These are phyloP conservation scores for Tetraneura akinire DNA, from an alignment of 1,140 invertebrate species.

Conservation along the genomic window DNA sequence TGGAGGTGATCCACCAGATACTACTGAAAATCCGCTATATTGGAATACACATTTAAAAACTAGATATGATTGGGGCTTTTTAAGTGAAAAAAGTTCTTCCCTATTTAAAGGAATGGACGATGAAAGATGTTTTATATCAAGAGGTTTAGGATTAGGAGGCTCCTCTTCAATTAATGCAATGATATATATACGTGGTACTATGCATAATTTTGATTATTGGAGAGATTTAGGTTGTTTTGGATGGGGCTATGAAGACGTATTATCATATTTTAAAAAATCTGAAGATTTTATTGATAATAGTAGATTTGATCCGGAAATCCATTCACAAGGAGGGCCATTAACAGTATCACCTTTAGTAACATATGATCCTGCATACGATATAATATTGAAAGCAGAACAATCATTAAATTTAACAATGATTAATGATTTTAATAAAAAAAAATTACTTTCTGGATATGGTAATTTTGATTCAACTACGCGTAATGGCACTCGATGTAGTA, in stretches of 20 bases:
- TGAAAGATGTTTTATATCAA: slow-evolving; percentile 14
- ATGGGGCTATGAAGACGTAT: too few species aligned
- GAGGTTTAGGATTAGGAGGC: slow-evolving; percentile 69
- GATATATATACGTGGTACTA: slow-evolving; percentile 66
- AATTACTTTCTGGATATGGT: slow-evolving; percentile 67
- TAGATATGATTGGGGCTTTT: slow-evolving; percentile 42
- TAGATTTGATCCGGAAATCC: slow-evolving; percentile 63
- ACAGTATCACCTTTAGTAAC: slow-evolving; percentile 69
- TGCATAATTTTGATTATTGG: slow-evolving; percentile 65
- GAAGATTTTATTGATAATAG: too few species aligned
- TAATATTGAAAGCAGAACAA: slow-evolving; percentile 63
- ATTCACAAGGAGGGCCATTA: slow-evolving; percentile 68
- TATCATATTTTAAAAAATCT: too few species aligned
- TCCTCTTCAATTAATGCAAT: slow-evolving; percentile 68
- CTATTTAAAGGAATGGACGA: slow-evolving; percentile 82
- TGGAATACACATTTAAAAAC: slow-evolving; percentile 22
- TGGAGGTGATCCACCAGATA: too few species aligned
- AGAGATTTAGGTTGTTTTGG: too few species aligned
- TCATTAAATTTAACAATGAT: slow-evolving; percentile 61
- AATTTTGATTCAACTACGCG: slow-evolving; percentile 64
- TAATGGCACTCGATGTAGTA: slow-evolving; percentile 66
- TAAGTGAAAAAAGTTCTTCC: slow-evolving; percentile 64
- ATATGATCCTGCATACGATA: too few species aligned
- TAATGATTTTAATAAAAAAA: slow-evolving; percentile 62
- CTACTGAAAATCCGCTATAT: too few species aligned